Conservation (phyloP, 2,797 vertebrate species). For the Threskiornis aethiopicus region DNA sequence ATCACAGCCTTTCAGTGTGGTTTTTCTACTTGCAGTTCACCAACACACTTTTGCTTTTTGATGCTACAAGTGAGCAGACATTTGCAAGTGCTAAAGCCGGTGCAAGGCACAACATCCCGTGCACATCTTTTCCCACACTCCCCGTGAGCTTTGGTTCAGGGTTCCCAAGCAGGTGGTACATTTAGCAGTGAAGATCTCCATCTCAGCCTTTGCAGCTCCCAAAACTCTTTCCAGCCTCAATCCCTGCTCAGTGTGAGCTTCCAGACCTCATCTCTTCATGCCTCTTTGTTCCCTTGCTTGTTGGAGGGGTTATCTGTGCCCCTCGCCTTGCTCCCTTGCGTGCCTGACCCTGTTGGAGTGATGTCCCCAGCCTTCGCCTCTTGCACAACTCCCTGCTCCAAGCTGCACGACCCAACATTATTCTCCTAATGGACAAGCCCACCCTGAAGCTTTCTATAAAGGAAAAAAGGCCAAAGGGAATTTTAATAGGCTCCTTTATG, state of each 20-base stretch:
- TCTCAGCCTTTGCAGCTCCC: neutral
- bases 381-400: accelerated
- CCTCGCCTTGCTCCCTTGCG: accelerated
- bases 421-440: neutral
- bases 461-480: neutral
- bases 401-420: neutral
- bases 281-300: accelerated
- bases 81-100: neutral
- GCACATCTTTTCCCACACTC: accelerated
- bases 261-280: neutral
- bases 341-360: accelerated
- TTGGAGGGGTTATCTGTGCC: neutral
- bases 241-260: neutral
- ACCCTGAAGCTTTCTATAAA: neutral
- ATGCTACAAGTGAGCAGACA: neutral
- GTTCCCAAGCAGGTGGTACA: neutral
- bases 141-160: neutral
- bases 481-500: neutral
- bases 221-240: neutral
- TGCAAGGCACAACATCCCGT: accelerated
- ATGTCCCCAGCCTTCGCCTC: neutral
- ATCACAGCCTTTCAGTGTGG: accelerated
- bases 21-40: neutral
- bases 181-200: neutral
- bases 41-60: neutral